phyloP scores from a whole-genome alignment of 2,797 vertebrate genomes.

The Centroberyx gerrardi region DNA sequence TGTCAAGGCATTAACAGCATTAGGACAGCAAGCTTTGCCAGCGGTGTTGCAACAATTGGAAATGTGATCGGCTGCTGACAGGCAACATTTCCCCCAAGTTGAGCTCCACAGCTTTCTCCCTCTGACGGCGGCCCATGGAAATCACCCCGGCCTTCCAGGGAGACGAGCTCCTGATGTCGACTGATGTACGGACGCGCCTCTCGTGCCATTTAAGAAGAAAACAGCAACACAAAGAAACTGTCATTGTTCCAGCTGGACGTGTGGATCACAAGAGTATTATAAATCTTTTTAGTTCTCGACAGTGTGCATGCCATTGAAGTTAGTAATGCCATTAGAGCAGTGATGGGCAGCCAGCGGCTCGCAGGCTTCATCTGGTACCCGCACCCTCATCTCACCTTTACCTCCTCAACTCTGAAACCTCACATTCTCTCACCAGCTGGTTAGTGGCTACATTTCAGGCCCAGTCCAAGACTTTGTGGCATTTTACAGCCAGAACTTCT shows the following conservation, averaged over 20 bases:
- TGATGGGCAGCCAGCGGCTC: constrained; percentile 44
- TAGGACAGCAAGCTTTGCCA: constrained; percentile 58
- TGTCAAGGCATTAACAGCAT: constrained; percentile 55
- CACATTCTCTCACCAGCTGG: constrained; percentile 42
- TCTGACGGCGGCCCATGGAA: not conserved
- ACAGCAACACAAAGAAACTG: constrained; percentile 28
- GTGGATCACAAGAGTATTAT: constrained; percentile 54
- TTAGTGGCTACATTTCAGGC: constrained; percentile 28
- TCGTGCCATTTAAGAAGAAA: constrained; percentile 59
- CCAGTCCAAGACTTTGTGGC: constrained; percentile 24
- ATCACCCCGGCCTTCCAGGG: constrained; percentile 38
- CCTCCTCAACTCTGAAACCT: constrained; percentile 63
- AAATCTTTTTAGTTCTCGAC: constrained; percentile 34
- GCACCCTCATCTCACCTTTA: constrained; percentile 63
- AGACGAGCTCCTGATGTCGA: constrained; percentile 49
- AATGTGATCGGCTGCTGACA: constrained; percentile 74
- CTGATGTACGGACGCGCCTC: constrained; percentile 41
- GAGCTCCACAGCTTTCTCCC: constrained; percentile 56
- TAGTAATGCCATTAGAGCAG: constrained; percentile 41
- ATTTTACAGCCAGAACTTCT: constrained; percentile 17
- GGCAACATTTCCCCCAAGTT: constrained; percentile 75
- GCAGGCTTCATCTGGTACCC: constrained; percentile 46
- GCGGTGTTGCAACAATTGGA: constrained; percentile 71
- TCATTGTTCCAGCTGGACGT: constrained; percentile 44
- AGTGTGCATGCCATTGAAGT: constrained; percentile 41